These are phyloP conservation scores for Apistogramma diplotaenia DNA, from an alignment of 2,113 vertebrate genomes.

Conservation along the genomic window DNA sequence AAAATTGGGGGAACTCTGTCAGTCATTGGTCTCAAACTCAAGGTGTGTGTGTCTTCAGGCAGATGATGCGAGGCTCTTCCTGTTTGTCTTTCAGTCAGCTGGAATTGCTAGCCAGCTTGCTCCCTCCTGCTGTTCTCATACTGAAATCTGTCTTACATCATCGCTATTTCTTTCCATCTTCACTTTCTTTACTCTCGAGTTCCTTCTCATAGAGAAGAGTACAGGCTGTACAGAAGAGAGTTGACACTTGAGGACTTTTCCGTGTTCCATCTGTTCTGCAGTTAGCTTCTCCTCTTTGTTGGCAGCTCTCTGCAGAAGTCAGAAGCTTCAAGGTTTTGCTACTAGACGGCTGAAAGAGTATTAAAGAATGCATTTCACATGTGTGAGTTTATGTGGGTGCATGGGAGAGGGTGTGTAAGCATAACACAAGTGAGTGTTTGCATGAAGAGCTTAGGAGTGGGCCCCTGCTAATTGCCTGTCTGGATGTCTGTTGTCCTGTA, in stretches of 20 bases:
- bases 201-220: conserved; percentile 8
- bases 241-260: conserved; percentile 5
- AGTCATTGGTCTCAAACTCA: too few relatives aligned
- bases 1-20: neutral
- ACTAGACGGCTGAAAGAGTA: conserved; percentile 28
- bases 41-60: neutral
- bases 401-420: neutral
- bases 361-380: conserved; percentile 22
- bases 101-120: neutral
- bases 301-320: neutral
- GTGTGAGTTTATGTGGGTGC: neutral
- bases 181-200: neutral
- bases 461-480: conserved; percentile 50
- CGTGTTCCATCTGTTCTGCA: conserved; percentile 1
- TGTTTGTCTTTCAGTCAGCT: neutral
- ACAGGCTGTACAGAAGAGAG: conserved; percentile 23
- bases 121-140: conserved; percentile 6
- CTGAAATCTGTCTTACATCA: conserved; percentile 33
- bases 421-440: conserved; percentile 31
- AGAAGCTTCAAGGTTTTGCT: conserved; percentile 3
- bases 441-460: conserved; percentile 8
- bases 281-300: neutral
- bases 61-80: neutral
- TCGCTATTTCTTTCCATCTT: neutral
- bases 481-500: conserved; percentile 48